These are phyloP conservation scores for Pherbina coryleti DNA, from an alignment of 2,888 invertebrate species.

Conservation along the genomic window DNA sequence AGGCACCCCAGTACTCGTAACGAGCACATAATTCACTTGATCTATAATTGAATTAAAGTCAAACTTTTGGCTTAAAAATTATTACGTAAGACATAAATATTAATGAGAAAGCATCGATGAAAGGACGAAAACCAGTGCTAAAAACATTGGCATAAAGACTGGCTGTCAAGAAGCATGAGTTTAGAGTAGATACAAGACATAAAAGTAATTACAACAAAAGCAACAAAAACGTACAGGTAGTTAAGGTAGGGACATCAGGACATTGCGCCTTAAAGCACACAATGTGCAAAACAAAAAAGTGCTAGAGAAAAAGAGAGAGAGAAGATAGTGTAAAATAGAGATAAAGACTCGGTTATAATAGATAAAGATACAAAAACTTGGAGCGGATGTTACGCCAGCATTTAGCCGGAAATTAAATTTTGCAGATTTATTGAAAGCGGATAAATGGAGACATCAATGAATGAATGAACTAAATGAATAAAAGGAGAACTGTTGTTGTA, in stretches of 20 bases:
- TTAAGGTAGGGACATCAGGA: conserved; percentile 46
- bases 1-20: conserved; percentile 45
- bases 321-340: conserved; percentile 13
- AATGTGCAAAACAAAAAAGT: not conserved
- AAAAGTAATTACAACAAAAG: conserved; percentile 58
- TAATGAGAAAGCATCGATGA: conserved; percentile 36
- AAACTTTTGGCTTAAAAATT: conserved; percentile 52
- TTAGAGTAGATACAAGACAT: conserved; percentile 45
- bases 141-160: conserved; percentile 25
- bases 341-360: not conserved
- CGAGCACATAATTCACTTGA: conserved; percentile 55
- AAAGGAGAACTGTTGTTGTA: not conserved
- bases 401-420: conserved; percentile 67
- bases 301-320: conserved; percentile 12
- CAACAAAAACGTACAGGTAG: conserved; percentile 57
- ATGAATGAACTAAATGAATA: conserved; percentile 12
- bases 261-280: not conserved
- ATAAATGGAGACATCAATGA: conserved; percentile 59
- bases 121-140: conserved; percentile 23
- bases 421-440: conserved; percentile 68
- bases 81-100: conserved; percentile 45
- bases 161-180: conserved; percentile 28
- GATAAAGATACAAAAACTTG: not conserved
- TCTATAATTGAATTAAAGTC: conserved; percentile 61
- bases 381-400: conserved; percentile 50